Evolutionary conservation across 2,797 vertebrate genomes (phyloP).

Genomic region (Huso huso): DNA sequence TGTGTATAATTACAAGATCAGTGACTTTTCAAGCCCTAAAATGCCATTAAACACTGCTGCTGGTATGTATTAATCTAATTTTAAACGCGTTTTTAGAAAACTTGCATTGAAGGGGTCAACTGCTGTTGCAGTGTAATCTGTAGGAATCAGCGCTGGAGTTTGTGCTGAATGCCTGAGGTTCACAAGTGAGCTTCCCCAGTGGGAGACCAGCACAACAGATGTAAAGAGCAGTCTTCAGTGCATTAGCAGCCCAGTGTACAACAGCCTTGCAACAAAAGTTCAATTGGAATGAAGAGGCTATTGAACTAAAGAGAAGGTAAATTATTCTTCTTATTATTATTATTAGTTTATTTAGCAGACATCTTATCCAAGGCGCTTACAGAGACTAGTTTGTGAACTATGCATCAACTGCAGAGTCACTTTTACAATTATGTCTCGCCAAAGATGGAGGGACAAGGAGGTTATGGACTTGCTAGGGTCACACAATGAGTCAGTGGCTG

Average conservation of each 20-base stretch:
- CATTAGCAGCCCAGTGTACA: constrained; percentile 41
- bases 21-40: too few species aligned
- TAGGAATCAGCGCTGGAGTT: constrained; percentile 54
- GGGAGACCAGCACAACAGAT: constrained; percentile 56
- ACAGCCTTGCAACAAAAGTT: constrained; percentile 45
- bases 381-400: too few species aligned
- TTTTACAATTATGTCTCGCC: too few species aligned
- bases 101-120: constrained; percentile 55
- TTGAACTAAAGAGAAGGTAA: constrained; percentile 54
- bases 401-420: too few species aligned
- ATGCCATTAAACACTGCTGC: too few species aligned
- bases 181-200: constrained; percentile 55
- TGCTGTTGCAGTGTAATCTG: constrained; percentile 45
- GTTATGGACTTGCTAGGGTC: too few species aligned
- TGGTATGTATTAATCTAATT: background rate
- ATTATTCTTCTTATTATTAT: background rate
- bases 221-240: constrained; percentile 47
- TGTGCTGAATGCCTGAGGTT: constrained; percentile 49
- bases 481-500: too few species aligned
- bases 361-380: too few species aligned
- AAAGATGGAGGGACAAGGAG: too few species aligned
- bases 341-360: too few species aligned
- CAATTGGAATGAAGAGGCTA: constrained; percentile 29
- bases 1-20: too few species aligned
- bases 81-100: constrained; percentile 37